Base-by-base conservation (phyloP, 2,888 invertebrate species). In the Watsonalla cultraria region DNA sequence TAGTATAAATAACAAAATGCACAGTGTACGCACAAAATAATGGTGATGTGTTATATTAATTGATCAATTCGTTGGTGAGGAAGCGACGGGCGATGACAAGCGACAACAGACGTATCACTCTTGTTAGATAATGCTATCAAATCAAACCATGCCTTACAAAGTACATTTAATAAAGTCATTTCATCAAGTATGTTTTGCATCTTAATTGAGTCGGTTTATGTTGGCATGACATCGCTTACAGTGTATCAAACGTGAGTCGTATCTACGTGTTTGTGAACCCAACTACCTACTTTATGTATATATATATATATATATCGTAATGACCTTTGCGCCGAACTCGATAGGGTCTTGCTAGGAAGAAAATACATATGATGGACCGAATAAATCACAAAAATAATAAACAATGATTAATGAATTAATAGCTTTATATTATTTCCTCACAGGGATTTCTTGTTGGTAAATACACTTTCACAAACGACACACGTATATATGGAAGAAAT, bases 201-300 rank as follows among this genome's bases (percentile, higher is more conserved):
- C 46, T 33, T 5, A 50, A 24, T 14, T 37, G n/a, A 51, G 33
- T 54, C 42, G 54, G 48, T 57, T 58, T 42, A 11, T 70, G 85
- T 88, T 88, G 89, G 89, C 86, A 86, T 87, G 87, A 89, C 89
- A 88, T 88, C 86, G 86, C 78, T 74, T 58, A 52, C 34, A 46
- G 64, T 65, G 72, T 61, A 57, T 61, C 60, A 56, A 52, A 51
- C 56, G 62, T 64, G 64, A 59, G 51, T 56, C 66, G 64, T 56
- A 58, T 54, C 54, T 71, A 70, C 64, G 74, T 76, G 74, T 66
- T 7, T 53, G 49, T 52, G 53, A 37, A 52, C 60, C 71, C 76
- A 75, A 66, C 81, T 83, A 84, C 71, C 73, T 76, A 80, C 67
- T 59, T 61, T 51, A 60, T 74, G 69, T 54, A 61, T 60, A 60